These are phyloP conservation scores for Acanthurus leucopareius DNA, from an alignment of 2,797 vertebrate species.

Conservation along the genomic window DNA sequence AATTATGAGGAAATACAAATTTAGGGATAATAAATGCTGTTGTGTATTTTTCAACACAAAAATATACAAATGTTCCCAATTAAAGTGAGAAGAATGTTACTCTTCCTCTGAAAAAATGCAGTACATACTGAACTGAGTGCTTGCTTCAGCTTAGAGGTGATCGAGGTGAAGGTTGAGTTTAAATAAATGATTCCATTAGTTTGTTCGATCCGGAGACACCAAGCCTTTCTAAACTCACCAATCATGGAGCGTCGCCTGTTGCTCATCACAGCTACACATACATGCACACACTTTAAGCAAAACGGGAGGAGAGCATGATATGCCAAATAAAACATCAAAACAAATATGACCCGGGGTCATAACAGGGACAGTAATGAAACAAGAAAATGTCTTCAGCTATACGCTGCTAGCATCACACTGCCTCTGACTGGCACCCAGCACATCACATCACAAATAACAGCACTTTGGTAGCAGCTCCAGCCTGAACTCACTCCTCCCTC, in stretches of 20 bases:
- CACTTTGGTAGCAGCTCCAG: not conserved
- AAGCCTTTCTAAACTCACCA: not conserved
- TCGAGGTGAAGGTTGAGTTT: not conserved
- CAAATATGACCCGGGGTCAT: not conserved
- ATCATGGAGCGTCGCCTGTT: not conserved
- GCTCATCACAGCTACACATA: not conserved
- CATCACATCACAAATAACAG: too few relatives aligned
- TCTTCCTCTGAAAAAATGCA: too few relatives aligned
- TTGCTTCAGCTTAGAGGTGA: not conserved
- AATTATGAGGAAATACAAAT: not conserved
- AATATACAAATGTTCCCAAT: not conserved
- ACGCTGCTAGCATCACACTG: not conserved
- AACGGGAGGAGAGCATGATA: too few relatives aligned
- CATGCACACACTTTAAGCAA: not conserved
- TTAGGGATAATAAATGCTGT: too few relatives aligned
- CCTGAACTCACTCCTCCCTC: not conserved
- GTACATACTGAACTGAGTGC: not conserved
- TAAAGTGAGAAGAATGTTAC: not conserved
- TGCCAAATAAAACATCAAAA: not conserved
- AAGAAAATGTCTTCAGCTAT: not conserved
- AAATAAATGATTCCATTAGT: not conserved
- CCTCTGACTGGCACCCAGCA: slow-evolving; percentile 1
- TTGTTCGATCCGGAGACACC: not conserved
- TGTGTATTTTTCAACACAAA: not conserved
- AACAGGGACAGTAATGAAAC: not conserved